A percentile compares a stretch with the other conserved stretches of the same genome.
phyloP scores from a whole-genome alignment of 2,113 vertebrate species.

The Cephalopholis sonnerati region DNA sequence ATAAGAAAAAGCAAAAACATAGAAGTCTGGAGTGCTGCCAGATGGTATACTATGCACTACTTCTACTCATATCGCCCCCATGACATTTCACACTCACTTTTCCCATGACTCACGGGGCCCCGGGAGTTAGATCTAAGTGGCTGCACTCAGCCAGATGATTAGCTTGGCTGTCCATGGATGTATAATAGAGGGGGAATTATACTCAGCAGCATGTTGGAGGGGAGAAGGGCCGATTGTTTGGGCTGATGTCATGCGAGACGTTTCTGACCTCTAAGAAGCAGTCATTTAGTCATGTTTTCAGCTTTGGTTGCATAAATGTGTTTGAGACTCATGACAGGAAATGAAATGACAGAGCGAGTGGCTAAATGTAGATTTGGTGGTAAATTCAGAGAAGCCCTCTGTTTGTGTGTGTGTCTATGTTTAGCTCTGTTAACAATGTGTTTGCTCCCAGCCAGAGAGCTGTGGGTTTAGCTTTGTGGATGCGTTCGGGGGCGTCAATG shows the following conservation, averaged over 20 bases:
- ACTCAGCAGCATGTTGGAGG: conserved; percentile 28
- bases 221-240: conserved; percentile 15
- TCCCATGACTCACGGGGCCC: conserved; percentile 71
- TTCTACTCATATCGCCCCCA: conserved; percentile 6
- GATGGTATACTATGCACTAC: conserved; percentile 2
- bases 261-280: conserved; percentile 18
- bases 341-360: conserved; percentile 9
- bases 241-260: conserved; percentile 39
- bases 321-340: conserved; percentile 32
- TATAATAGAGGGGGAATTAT: conserved; percentile 36
- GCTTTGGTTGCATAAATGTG: neutral
- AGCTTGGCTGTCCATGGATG: conserved; percentile 47
- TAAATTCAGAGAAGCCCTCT: neutral
- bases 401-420: conserved; percentile 43
- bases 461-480: conserved; percentile 23
- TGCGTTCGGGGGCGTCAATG: neutral
- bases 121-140: conserved; percentile 53
- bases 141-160: conserved; percentile 73
- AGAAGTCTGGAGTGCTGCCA: conserved; percentile 47
- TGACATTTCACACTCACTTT: conserved; percentile 67
- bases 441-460: conserved; percentile 9
- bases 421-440: conserved; percentile 41
- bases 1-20: conserved; percentile 20
- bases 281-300: conserved; percentile 27
- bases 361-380: conserved; percentile 2